Base-by-base conservation (phyloP, 2,113 vertebrate genomes). In the Eudyptes chrysolophus region DNA sequence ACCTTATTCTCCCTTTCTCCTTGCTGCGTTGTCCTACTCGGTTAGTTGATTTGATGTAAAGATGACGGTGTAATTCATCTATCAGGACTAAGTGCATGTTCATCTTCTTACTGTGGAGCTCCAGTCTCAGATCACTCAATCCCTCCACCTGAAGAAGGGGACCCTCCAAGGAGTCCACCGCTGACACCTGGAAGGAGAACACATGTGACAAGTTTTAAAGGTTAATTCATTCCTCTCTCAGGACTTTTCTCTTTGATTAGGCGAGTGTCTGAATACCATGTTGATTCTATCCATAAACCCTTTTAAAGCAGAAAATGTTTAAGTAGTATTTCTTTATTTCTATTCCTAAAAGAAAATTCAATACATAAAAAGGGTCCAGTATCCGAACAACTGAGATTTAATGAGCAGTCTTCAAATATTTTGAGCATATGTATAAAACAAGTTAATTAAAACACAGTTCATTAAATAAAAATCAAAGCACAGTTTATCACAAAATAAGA, bases 81-180 rank as follows among this genome's bases (percentile, higher is more conserved):
- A 99, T 99, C 60, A 99, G 98, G 40, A 99, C 99, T 25, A 99
- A 90, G 96, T 99, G 99, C 95, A 99, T 98, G 97, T 99, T 99
- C 98, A 99, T 99, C 97, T 99, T 99, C 98, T 99, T 99, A 92
- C 99, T 99, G 97, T 99, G 99, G 61, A 99, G 99, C 97, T 99
- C 99, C 97, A 99, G 95, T 2, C 99, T 98, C 77, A 99, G 98
- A 94, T 99, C 99, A 9, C 99, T 98, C 25, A 99, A 97, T 6
- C 99, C 99, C 68, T 99, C 99, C 89, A 99, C 99, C 96, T 99
- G 99, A 65, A 99, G 98, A 68, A 99, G 96, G 13, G 99, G 98
- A 7, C 99, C 99, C 84, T 99, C 99, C 97, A 99, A 93, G 44
- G 99, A 99, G 61, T 99, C 98, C 60, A 99, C 99, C 0, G 99